Evolutionary conservation across 2,888 invertebrate species (phyloP), one percentile per base, ranked within the genome.

Genomic region (Parascotia fuliginaria): DNA sequence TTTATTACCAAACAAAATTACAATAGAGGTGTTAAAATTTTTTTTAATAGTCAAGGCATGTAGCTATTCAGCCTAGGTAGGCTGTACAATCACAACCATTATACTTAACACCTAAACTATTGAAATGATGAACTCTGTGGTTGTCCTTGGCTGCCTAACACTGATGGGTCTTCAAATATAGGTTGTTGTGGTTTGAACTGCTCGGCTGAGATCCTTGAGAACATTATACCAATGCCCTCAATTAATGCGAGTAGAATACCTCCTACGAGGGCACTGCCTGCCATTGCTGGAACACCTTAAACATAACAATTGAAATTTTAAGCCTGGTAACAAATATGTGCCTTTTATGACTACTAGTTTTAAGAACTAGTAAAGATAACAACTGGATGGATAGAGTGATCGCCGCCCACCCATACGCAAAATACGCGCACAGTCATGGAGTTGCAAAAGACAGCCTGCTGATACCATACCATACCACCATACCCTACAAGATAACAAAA

Each of bases 181-280:
- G 96, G 95, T 38, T 94, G 89, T 42, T 96, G 95, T 32, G 98
- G 98, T 89, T 96, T 96, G 83, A 98, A 98, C 84, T 98, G 98
- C 77, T 98, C 98, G 0, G 98, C 98, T 22, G 97, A 96, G 76
- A 98, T 94, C 75, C 98, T 93, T 9, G 98, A 98, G 80, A 99
- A 96, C 81, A 98, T 92, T 69, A 99, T 98, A 61, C 98, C 98
- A 57, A 99, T 96, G 56, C 99, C 99, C 94, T 99, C 99, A 67
- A 99, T 99, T 60, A 99, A 93, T 2, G 98, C 99, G 55, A 99
- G 92, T 12, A 99, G 94, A 50, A 99, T 96, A 47, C 99, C 99
- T 44, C 99, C 98, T 39, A 99, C 97, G 34, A 99, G 92, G 9
- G 99, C 99, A 91, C 99, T 99, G 29, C 98, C 99, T 42, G 97